Evolutionary conservation across 2,888 invertebrate genomes (phyloP).

Genomic region (Candidula unifasciata): DNA sequence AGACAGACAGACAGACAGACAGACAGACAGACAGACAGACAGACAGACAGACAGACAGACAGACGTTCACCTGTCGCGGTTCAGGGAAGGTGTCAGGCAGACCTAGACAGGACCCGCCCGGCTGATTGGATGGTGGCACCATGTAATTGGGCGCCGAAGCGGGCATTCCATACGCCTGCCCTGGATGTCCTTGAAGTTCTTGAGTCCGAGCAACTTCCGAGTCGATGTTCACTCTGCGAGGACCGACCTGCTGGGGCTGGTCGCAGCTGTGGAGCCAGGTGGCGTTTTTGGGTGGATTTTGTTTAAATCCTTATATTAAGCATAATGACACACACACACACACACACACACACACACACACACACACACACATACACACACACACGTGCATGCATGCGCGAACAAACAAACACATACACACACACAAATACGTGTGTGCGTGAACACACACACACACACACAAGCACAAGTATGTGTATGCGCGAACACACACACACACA

Average conservation of each 20-base stretch:
- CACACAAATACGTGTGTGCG: too few relatives aligned
- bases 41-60: too few relatives aligned
- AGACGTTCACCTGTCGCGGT: constrained; percentile 1
- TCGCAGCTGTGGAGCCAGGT: not conserved
- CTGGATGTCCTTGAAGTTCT: not conserved
- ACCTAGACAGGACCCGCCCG: not conserved
- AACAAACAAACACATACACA: too few relatives aligned
- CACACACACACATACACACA: not conserved
- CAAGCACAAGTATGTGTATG: too few relatives aligned
- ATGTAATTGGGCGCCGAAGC: not conserved
- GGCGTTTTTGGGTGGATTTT: too few relatives aligned
- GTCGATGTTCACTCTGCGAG: constrained; percentile 3
- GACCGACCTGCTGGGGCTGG: constrained; percentile 7
- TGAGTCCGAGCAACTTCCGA: constrained; percentile 5
- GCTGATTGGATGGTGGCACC: constrained; percentile 5
- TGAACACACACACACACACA: too few relatives aligned
- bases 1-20: too few relatives aligned
- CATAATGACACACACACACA: too few relatives aligned
- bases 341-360: not conserved
- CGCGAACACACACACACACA: too few relatives aligned
- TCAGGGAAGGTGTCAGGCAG: constrained; percentile 7
- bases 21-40: not conserved
- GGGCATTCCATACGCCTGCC: not conserved
- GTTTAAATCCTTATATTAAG: too few relatives aligned
- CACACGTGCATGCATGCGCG: not conserved